Conservation (phyloP, 2,113 vertebrate genomes). For the Marmota flaviventris region DNA sequence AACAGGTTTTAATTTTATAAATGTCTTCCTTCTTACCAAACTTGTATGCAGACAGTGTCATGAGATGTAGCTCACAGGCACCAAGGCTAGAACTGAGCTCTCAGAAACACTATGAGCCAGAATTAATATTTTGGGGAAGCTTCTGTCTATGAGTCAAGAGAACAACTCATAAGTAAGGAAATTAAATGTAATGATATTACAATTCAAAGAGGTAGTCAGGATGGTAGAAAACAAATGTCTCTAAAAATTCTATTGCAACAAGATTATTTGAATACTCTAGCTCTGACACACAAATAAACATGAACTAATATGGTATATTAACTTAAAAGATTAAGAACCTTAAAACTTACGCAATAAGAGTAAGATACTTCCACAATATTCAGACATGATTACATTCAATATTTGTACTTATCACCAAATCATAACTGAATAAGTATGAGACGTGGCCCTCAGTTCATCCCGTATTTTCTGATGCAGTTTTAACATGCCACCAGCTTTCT, state of each 20-base stretch:
- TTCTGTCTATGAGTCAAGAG: background rate
- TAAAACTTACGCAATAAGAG: background rate
- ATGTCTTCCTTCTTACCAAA: background rate
- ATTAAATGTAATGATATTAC: background rate
- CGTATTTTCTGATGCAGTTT: background rate
- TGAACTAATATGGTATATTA: background rate
- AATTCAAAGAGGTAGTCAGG: background rate
- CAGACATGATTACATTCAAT: background rate
- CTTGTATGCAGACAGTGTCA: background rate
- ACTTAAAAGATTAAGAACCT: background rate
- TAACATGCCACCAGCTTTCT: constrained; percentile 21
- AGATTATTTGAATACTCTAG: background rate
- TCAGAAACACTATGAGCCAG: background rate
- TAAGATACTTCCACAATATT: background rate
- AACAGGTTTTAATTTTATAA: background rate
- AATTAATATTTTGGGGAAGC: background rate
- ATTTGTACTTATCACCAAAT: background rate
- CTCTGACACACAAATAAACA: background rate
- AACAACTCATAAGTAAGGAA: background rate
- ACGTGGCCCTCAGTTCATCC: background rate
- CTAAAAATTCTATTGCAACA: background rate
- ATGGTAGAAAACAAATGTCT: background rate
- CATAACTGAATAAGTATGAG: background rate
- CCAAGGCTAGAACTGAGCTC: background rate
- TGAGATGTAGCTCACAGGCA: background rate